Evolutionary conservation across 1,140 invertebrate genomes (phyloP), one percentile per base, ranked within the genome.

Genomic region (Trissolcus basalis): DNA sequence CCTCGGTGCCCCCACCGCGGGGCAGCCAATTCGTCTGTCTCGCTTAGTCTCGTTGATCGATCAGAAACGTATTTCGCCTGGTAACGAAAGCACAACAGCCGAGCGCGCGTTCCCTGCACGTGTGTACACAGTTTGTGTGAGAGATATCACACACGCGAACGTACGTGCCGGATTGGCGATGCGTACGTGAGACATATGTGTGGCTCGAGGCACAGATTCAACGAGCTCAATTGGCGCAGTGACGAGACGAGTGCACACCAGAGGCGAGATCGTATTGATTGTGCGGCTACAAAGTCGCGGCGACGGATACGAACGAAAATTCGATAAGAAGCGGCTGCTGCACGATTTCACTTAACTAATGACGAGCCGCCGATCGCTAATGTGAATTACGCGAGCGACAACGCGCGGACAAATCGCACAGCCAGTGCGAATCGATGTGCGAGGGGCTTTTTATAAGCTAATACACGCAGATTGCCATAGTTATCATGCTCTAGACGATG

Each of bases 181-280:
- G 43, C 71, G 59, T 80, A 59, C 56, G 77, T 73, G 63, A 64
- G 73, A 75, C 72, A 78, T 80, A 80, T 81, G 80, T 84, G 83
- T 87, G 83, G 84, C 86, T 85, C 84, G 83, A 81, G 81, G 85
- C 84, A 87, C 82, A 82, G 85, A 88, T 88, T 88, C 86, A 87
- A 88, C 86, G 83, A 87, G 87, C 86, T 88, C 86, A 87, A 88
- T 88, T 88, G 85, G 78, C 78, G 73, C 84, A 79, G 78, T 78
- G 81, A 81, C 76, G 69, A 75, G 78, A 81, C 80, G 80, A 78
- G 73, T 69, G 56, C 44, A 27, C 19, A 60, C 48, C 63, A 79
- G 74, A 58, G 79, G 67, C 53, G 50, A 60, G 73, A 84, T 86
- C 80, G 80, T 87, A 87, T 87, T 84, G 86, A 87, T 87, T 86